Evolutionary conservation across 2,113 vertebrate species (phyloP).

Genomic region (Passer domesticus): DNA sequence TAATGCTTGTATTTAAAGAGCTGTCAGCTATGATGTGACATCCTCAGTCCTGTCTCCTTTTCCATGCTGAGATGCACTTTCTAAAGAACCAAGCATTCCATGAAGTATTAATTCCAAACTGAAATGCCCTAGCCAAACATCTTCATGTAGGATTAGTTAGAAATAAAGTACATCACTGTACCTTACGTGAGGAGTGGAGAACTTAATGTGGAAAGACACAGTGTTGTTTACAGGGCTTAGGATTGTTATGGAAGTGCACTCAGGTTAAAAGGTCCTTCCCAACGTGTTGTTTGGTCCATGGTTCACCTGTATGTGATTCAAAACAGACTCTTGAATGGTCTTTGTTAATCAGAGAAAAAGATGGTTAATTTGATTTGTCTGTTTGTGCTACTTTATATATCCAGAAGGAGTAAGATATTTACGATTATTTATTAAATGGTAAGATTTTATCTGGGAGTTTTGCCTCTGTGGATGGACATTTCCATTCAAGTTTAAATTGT

Average conservation of each 20-base stretch:
- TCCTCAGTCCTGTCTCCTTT: background rate
- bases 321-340: background rate
- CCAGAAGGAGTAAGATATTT: background rate
- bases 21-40: background rate
- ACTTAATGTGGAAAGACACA: background rate
- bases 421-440: background rate
- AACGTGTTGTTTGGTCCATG: rapidly evolving
- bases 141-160: background rate
- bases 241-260: background rate
- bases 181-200: background rate
- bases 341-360: background rate
- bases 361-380: background rate
- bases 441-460: background rate
- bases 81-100: background rate
- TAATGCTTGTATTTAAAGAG: background rate
- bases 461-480: background rate
- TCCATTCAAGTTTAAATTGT: background rate
- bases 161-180: background rate
- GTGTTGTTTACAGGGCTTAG: background rate
- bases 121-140: background rate
- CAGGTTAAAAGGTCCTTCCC: background rate
- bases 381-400: background rate
- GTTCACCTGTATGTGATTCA: background rate
- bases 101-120: background rate
- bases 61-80: background rate